Percentiles rank a stretch among this genome's conserved stretches.
These are phyloP conservation scores for Hepsetus odoe DNA, from an alignment of 2,113 vertebrate genomes.

Conservation along the genomic window DNA sequence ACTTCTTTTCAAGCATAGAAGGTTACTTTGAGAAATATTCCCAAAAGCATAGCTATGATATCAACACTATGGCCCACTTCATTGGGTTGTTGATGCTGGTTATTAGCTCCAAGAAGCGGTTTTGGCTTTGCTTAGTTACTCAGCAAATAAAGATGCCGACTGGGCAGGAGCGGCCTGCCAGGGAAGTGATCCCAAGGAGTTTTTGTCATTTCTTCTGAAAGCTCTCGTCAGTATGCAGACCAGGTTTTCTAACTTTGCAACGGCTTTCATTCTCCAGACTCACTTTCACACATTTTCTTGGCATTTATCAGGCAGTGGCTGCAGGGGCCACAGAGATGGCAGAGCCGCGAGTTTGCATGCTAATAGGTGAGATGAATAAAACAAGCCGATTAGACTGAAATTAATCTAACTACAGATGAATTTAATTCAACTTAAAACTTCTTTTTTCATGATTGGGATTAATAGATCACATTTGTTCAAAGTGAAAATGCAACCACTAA, in stretches of 20 bases:
- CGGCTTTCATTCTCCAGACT: conserved; percentile 73
- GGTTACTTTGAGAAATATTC: conserved; percentile 14
- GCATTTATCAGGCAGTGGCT: conserved; percentile 71
- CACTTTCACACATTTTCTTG: conserved; percentile 73
- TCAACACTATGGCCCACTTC: conserved; percentile 1
- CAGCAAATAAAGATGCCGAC: conserved; percentile 66
- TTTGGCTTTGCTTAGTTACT: conserved; percentile 39
- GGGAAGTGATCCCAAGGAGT: conserved; percentile 68
- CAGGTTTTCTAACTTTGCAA: conserved; percentile 65
- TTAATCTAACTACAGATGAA: not conserved
- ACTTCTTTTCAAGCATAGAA: not conserved
- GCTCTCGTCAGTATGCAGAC: conserved; percentile 79
- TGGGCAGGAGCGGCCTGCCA: conserved; percentile 55
- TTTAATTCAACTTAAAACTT: not conserved
- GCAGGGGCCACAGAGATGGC: conserved; percentile 70
- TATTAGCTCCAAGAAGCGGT: conserved; percentile 27
- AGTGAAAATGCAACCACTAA: no score
- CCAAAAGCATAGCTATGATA: conserved; percentile 5
- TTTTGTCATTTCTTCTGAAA: conserved; percentile 76
- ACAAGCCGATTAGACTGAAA: conserved; percentile 33
- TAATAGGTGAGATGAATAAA: conserved; percentile 63
- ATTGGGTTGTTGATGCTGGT: conserved; percentile 9
- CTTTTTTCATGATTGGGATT: no score
- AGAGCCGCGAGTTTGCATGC: conserved; percentile 71
- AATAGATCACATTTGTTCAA: no score